phyloP scores from a whole-genome alignment of 2,888 invertebrate genomes.

The Elmis aenea region DNA sequence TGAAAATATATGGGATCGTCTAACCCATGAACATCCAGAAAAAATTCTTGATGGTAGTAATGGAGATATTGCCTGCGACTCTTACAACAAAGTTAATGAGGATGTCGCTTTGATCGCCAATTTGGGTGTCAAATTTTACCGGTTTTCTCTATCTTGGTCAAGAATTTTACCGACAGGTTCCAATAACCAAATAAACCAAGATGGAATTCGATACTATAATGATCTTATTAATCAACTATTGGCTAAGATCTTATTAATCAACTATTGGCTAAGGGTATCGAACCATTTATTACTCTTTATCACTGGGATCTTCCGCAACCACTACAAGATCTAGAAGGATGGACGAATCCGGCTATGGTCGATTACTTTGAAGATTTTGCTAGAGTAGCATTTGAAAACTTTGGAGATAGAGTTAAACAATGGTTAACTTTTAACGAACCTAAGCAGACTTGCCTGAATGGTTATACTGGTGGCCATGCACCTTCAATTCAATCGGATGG shows the following conservation, averaged over 20 bases:
- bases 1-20: conserved; percentile 4
- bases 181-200: conserved; percentile 52
- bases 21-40: conserved; percentile 24
- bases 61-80: conserved; percentile 24
- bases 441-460: conserved; percentile 27
- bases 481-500: conserved; percentile 48
- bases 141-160: conserved; percentile 56
- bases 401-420: conserved; percentile 33
- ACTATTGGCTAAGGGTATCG: conserved; percentile 50
- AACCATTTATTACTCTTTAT: conserved; percentile 56
- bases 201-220: conserved; percentile 58
- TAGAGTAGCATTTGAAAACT: conserved; percentile 36
- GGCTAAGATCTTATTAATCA: conserved; percentile 53
- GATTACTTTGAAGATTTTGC: conserved; percentile 53
- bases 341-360: conserved; percentile 55
- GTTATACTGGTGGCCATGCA: conserved; percentile 38
- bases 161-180: conserved; percentile 56
- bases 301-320: conserved; percentile 59
- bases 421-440: conserved; percentile 53
- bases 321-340: conserved; percentile 55
- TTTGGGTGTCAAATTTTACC: conserved; percentile 42
- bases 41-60: conserved; percentile 14
- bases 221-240: conserved; percentile 53
- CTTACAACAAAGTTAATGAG: conserved; percentile 21
- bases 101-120: conserved; percentile 19